Evolutionary conservation across 2,888 invertebrate genomes (phyloP).

Genomic region (Cataglyphis livida): DNA sequence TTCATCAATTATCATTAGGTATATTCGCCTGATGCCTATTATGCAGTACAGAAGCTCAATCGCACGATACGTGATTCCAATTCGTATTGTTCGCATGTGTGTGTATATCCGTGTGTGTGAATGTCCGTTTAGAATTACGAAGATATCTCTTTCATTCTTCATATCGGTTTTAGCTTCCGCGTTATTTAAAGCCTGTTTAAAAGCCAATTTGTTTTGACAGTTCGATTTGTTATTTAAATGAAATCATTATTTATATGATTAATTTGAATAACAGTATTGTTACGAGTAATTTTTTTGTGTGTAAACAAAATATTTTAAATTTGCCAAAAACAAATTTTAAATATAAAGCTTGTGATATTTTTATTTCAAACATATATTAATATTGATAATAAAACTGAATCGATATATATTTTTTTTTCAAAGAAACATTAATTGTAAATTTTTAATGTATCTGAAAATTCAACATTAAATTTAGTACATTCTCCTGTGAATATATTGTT

Average conservation of each 20-base stretch:
- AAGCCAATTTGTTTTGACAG: not conserved
- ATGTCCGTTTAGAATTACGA: constrained; percentile 27
- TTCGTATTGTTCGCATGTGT: not conserved
- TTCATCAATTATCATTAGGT: not conserved
- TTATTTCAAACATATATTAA: not conserved
- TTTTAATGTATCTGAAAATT: not conserved
- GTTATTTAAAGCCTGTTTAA: not conserved
- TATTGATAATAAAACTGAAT: not conserved
- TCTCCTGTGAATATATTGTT: not conserved
- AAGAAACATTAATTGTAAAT: not conserved
- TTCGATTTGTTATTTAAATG: not conserved
- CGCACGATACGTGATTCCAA: constrained; percentile 28
- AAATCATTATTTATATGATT: not conserved
- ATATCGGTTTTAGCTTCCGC: not conserved
- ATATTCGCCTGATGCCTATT: not conserved
- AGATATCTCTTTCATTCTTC: constrained; percentile 16
- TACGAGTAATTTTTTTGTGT: not conserved
- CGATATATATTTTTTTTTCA: not conserved
- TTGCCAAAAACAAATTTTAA: not conserved
- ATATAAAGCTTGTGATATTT: not conserved
- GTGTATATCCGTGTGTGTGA: not conserved
- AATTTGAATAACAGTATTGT: not conserved
- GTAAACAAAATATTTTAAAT: not conserved
- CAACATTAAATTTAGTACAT: not conserved
- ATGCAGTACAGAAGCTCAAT: not conserved